Conservation (phyloP, 2,888 invertebrate species). For the Luperina testacea region DNA sequence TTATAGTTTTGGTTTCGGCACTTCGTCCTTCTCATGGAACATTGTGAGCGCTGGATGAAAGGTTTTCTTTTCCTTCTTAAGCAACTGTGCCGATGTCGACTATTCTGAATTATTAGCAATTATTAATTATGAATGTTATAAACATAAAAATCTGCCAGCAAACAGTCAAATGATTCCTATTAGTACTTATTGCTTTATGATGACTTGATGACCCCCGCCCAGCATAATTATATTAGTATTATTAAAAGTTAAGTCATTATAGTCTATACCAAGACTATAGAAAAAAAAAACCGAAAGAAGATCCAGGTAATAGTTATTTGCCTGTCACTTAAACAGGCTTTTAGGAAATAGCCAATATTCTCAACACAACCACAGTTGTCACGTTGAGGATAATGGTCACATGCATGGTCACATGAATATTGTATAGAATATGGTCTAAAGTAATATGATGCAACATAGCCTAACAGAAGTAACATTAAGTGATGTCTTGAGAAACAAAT, state of each 20-base stretch:
- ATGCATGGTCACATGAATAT: not conserved
- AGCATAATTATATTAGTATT: not conserved
- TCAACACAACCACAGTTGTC: not conserved
- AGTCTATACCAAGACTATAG: not conserved
- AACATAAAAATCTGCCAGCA: slow-evolving; percentile 14
- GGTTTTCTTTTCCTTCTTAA: slow-evolving; percentile 17
- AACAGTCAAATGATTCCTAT: not conserved
- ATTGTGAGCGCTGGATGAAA: slow-evolving; percentile 12
- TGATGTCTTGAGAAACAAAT: not conserved
- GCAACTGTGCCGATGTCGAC: not conserved
- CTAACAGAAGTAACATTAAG: not conserved
- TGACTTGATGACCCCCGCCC: not conserved
- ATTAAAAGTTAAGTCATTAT: not conserved
- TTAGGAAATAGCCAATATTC: not conserved
- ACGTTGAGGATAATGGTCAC: slow-evolving; percentile 14
- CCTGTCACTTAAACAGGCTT: slow-evolving; percentile 3
- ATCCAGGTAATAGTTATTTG: not conserved
- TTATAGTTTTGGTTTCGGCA: no score
- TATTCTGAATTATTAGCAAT: slow-evolving; percentile 16
- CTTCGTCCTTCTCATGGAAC: no score
- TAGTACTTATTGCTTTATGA: not conserved
- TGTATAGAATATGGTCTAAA: not conserved
- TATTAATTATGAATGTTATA: slow-evolving; percentile 27
- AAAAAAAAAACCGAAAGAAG: not conserved
- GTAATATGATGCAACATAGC: slow-evolving; percentile 4